Evolutionary conservation across 2,113 vertebrate genomes (phyloP).

Genomic region (Struthio camelus): DNA sequence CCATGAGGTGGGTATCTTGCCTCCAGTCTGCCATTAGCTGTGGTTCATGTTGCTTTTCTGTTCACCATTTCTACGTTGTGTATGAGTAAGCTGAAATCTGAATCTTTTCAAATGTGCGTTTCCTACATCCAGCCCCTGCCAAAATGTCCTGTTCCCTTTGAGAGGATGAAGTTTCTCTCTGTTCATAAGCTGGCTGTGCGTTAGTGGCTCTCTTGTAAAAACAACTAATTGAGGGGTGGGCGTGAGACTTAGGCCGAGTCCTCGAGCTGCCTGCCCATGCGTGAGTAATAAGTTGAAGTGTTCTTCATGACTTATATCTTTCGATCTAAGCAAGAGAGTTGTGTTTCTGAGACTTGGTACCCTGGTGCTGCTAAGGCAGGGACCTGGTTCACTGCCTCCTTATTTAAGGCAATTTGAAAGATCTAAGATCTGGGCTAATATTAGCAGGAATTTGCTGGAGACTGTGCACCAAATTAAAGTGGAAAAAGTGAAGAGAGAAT

Average conservation of each 20-base stretch:
- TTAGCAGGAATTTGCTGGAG: not conserved
- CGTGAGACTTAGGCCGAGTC: not conserved
- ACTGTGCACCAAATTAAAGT: not conserved
- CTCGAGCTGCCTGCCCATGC: accelerated
- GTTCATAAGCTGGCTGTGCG: not conserved
- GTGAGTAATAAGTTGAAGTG: not conserved
- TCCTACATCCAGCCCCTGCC: not conserved
- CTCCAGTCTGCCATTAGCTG: not conserved
- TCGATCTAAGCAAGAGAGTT: not conserved
- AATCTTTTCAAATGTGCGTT: not conserved
- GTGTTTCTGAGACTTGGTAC: not conserved
- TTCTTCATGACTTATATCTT: not conserved
- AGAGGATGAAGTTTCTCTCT: not conserved
- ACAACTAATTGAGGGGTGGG: not conserved
- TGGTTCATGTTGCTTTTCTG: accelerated
- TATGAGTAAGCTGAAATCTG: not conserved
- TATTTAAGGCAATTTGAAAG: not conserved
- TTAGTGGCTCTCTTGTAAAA: not conserved
- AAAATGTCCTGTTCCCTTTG: not conserved
- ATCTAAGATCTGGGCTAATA: not conserved
- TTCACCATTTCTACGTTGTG: not conserved
- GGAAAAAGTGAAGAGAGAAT: not conserved
- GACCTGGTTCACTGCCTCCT: not conserved
- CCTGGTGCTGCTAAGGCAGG: not conserved
- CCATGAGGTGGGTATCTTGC: accelerated